A percentile compares a stretch with the other conserved stretches of the same genome.
Conservation (phyloP, 2,888 invertebrate species). For the Lomographa bimaculata region DNA sequence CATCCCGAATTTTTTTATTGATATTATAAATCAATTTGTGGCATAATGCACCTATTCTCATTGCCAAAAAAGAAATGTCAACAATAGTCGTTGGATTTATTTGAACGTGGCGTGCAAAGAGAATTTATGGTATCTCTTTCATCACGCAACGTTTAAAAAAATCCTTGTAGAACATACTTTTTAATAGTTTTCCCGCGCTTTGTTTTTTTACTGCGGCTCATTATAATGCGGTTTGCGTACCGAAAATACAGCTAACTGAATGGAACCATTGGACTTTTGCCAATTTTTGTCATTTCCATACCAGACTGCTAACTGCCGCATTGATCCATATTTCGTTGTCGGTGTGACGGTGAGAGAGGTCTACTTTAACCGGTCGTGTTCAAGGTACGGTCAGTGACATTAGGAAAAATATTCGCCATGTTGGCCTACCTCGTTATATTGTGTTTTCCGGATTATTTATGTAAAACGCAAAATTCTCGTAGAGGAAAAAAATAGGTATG, state of each 20-base stretch:
- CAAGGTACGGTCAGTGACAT: slow-evolving; percentile 47
- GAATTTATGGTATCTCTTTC: no score
- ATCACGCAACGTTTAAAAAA: no score
- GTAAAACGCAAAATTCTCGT: slow-evolving; percentile 21
- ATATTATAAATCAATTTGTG: slow-evolving; percentile 20
- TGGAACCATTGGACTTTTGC: slow-evolving; percentile 59
- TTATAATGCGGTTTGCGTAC: slow-evolving; percentile 71
- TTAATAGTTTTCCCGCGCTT: slow-evolving; percentile 24
- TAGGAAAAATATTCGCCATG: slow-evolving; percentile 37
- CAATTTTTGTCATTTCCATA: slow-evolving; percentile 65
- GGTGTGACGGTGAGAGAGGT: slow-evolving; percentile 25
- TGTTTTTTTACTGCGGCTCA: slow-evolving; percentile 47
- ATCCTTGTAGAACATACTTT: no score
- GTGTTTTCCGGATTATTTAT: slow-evolving; percentile 21
- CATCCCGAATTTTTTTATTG: no score
- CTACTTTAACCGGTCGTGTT: slow-evolving; percentile 36
- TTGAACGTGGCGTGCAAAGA: no score
- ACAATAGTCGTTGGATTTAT: no score
- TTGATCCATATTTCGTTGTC: slow-evolving; percentile 35
- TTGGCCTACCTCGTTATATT: slow-evolving; percentile 29
- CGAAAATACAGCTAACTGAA: slow-evolving; percentile 62
- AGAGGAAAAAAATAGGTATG: no score
- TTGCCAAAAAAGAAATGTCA: slow-evolving; percentile 22
- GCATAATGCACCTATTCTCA: slow-evolving; percentile 13
- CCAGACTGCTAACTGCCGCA: slow-evolving; percentile 29